Evolutionary conservation across 2,113 vertebrate species (phyloP).

Genomic region (Nycticorax nycticorax): DNA sequence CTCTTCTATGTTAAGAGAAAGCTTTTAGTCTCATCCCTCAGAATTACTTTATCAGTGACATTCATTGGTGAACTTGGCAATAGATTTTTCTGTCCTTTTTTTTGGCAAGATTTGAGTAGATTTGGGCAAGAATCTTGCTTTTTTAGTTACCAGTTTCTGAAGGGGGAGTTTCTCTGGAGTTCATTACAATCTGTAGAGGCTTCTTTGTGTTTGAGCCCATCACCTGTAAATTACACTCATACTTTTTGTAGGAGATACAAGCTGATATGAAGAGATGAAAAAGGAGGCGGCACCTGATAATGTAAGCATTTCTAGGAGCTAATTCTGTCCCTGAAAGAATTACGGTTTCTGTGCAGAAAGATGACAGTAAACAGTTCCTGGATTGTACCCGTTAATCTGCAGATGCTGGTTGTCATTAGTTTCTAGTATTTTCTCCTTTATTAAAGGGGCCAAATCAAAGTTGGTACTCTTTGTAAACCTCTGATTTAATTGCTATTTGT

Average conservation of each 20-base stretch:
- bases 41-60: neutral
- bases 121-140: neutral
- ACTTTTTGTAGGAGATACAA: neutral
- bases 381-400: neutral
- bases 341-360: neutral
- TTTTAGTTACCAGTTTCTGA: accelerated
- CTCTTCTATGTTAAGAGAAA: neutral
- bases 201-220: neutral
- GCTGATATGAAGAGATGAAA: neutral
- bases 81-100: neutral
- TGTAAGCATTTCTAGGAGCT: neutral
- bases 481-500: neutral
- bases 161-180: neutral
- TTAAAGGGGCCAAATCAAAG: neutral
- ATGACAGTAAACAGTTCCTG: neutral
- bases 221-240: neutral
- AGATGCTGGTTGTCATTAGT: neutral
- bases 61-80: neutral
- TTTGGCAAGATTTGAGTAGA: neutral
- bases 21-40: neutral
- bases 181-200: accelerated
- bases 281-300: neutral
- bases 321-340: neutral
- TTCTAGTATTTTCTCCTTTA: neutral
- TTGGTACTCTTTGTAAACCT: neutral